These are phyloP conservation scores for Myotis daubentonii DNA, from an alignment of 2,797 vertebrate species.

Conservation along the genomic window DNA sequence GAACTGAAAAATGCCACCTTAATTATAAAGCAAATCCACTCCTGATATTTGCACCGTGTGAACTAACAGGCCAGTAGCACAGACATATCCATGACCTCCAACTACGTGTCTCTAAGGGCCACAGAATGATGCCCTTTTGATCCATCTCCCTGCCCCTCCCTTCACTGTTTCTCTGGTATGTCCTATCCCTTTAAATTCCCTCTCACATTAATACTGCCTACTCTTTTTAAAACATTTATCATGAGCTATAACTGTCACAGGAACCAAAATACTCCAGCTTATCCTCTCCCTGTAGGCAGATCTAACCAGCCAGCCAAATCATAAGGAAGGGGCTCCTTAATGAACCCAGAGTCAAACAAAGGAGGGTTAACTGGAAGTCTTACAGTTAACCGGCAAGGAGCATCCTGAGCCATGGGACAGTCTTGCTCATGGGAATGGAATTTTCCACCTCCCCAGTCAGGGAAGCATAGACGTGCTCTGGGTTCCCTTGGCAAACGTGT, in stretches of 20 bases:
- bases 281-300: neutral
- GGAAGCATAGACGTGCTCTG: neutral
- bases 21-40: neutral
- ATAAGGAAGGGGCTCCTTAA: neutral
- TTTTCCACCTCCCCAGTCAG: slow-evolving; percentile 24
- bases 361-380: neutral
- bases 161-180: neutral
- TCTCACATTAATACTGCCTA: slow-evolving; percentile 3
- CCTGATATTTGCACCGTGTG: slow-evolving; percentile 52
- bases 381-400: neutral
- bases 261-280: slow-evolving; percentile 21
- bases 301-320: neutral
- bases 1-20: slow-evolving; percentile 68
- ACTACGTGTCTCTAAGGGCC: neutral
- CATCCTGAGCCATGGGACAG: neutral
- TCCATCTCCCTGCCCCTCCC: neutral
- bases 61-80: no score
- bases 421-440: slow-evolving; percentile 43
- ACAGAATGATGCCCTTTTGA: neutral
- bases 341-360: neutral
- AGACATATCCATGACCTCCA: neutral
- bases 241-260: slow-evolving; percentile 21
- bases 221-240: slow-evolving; percentile 32
- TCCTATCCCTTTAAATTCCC: slow-evolving; percentile 43
- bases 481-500: neutral